Evolutionary conservation across 64 coral and sea anemone species (phyloP).

Genomic region (Orbicella faveolata): DNA sequence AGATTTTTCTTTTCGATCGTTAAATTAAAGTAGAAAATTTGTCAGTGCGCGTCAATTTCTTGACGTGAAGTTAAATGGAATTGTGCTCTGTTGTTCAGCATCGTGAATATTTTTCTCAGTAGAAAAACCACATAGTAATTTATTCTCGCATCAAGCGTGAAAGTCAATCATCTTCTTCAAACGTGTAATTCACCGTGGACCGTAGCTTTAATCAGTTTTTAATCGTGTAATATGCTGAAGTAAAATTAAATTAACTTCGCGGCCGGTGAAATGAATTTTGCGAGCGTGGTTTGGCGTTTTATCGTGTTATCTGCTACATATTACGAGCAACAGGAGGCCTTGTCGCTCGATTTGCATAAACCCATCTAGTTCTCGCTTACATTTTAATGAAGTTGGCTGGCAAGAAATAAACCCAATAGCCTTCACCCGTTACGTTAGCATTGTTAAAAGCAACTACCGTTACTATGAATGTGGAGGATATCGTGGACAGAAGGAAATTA

Average conservation of each 20-base stretch:
- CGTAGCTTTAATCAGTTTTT: slow-evolving; percentile 34
- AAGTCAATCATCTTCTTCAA: slow-evolving; percentile 29
- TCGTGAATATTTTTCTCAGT: slow-evolving; percentile 26
- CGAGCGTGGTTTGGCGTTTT: slow-evolving; percentile 19
- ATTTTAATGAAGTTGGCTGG: slow-evolving; percentile 54
- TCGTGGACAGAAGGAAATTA: slow-evolving; percentile 15
- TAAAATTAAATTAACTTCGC: slow-evolving; percentile 44
- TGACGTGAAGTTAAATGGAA: slow-evolving; percentile 11
- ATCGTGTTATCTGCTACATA: slow-evolving; percentile 29
- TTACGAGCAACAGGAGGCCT: slow-evolving; percentile 21
- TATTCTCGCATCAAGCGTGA: slow-evolving; percentile 36
- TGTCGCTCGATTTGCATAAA: slow-evolving; percentile 5
- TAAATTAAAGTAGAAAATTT: slow-evolving; percentile 5
- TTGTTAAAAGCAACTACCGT: slow-evolving; percentile 52
- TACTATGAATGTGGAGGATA: slow-evolving; percentile 27
- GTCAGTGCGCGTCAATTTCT: slow-evolving; percentile 6
- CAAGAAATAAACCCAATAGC: slow-evolving; percentile 42
- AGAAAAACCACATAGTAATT: slow-evolving; percentile 45
- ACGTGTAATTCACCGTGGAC: slow-evolving; percentile 33
- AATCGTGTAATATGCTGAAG: slow-evolving; percentile 48
- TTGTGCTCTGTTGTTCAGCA: not conserved
- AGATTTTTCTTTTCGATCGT: not conserved
- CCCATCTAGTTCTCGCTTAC: slow-evolving; percentile 46
- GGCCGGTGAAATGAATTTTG: slow-evolving; percentile 38
- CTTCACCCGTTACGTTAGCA: slow-evolving; percentile 63